A percentile compares a stretch with the other conserved stretches of the same genome.
These are phyloP conservation scores for Eulithis prunata DNA, from an alignment of 2,888 invertebrate genomes.

Conservation along the genomic window DNA sequence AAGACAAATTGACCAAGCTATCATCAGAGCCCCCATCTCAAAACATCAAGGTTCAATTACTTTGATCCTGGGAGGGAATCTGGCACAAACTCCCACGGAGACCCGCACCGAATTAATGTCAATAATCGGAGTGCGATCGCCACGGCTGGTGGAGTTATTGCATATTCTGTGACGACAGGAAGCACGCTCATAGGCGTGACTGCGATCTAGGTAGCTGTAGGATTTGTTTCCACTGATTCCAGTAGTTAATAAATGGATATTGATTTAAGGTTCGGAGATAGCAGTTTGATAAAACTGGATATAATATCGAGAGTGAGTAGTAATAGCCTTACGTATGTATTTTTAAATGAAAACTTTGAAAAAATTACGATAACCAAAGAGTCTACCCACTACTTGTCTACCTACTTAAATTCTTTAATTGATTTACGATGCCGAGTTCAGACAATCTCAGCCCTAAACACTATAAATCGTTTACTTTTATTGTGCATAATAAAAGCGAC, in stretches of 20 bases:
- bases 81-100: constrained; percentile 47
- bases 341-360: too few relatives aligned
- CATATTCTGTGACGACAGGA: constrained; percentile 57
- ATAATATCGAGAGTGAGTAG: too few relatives aligned
- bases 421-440: constrained; percentile 32
- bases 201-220: constrained; percentile 33
- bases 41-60: constrained; percentile 37
- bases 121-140: constrained; percentile 64
- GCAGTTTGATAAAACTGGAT: too few relatives aligned
- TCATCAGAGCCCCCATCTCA: constrained; percentile 33
- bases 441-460: constrained; percentile 24
- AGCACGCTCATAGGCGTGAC: constrained; percentile 67
- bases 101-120: constrained; percentile 70
- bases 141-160: constrained; percentile 30
- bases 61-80: constrained; percentile 41
- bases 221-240: constrained; percentile 58
- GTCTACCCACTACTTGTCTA: neutral
- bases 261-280: too few relatives aligned
- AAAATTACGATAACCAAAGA: neutral
- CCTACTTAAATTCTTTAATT: constrained; percentile 20
- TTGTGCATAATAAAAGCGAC: constrained; percentile 29
- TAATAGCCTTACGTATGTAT: too few relatives aligned
- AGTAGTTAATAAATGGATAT: neutral
- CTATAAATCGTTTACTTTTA: constrained; percentile 37
- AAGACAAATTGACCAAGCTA: neutral